A percentile compares a stretch with the other conserved stretches of the same genome.
phyloP scores from a whole-genome alignment of 2,888 invertebrate species.

The Clusia tigrina region DNA sequence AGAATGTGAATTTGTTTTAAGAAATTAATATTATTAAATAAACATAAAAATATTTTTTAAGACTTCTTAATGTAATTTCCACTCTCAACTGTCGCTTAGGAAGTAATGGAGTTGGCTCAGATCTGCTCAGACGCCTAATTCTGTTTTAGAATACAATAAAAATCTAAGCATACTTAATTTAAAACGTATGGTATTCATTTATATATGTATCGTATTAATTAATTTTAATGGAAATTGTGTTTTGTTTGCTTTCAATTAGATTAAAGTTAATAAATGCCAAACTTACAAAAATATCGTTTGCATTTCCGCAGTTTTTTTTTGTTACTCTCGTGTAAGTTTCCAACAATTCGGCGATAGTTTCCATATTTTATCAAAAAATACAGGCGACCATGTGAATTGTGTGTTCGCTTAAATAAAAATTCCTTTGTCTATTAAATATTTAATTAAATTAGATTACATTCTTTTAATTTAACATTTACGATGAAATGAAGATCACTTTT shows the following conservation, averaged over 20 bases:
- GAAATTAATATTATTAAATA: slow-evolving; percentile 28
- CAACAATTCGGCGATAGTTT: slow-evolving; percentile 31
- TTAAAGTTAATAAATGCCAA: too few relatives aligned
- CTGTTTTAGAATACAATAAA: not conserved
- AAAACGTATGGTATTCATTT: not conserved
- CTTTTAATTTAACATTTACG: not conserved
- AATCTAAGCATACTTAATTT: slow-evolving; percentile 18
- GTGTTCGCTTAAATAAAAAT: slow-evolving; percentile 45
- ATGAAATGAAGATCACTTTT: slow-evolving; percentile 44
- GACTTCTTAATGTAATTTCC: not conserved
- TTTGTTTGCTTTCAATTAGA: slow-evolving; percentile 11
- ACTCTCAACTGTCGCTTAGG: not conserved
- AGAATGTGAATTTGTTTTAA: slow-evolving; percentile 23
- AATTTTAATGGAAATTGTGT: slow-evolving; percentile 28
- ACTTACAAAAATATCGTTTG: not conserved
- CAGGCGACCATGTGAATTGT: slow-evolving; percentile 36
- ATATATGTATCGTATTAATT: not conserved
- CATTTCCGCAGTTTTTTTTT: not conserved
- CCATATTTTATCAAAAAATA: slow-evolving; percentile 48
- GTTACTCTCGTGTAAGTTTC: not conserved
- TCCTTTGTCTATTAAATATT: not conserved
- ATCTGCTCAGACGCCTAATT: not conserved
- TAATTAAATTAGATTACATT: not conserved
- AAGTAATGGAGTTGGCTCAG: not conserved
- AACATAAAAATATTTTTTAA: not conserved